These are phyloP conservation scores for Cathartes aura DNA, from an alignment of 2,113 vertebrate species.

Conservation along the genomic window DNA sequence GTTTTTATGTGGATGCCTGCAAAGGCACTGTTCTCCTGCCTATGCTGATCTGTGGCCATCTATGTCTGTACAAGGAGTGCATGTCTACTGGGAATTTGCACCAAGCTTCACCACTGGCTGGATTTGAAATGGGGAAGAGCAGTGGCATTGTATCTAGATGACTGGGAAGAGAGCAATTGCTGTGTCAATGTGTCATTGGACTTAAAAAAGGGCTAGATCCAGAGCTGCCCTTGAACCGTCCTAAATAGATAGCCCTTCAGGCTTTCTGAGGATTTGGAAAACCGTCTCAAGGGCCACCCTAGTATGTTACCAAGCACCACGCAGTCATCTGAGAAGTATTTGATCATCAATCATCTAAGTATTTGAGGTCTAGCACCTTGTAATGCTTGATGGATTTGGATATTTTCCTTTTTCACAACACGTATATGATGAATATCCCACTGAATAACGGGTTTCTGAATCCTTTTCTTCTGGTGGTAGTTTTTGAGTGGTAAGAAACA, in stretches of 20 bases:
- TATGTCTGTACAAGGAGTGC: background rate
- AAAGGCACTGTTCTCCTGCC: background rate
- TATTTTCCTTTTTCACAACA: background rate
- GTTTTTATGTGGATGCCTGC: background rate
- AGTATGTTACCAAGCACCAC: background rate
- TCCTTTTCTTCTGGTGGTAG: background rate
- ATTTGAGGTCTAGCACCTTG: background rate
- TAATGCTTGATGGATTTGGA: background rate
- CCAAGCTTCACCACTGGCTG: background rate
- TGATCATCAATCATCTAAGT: background rate
- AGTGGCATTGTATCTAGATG: background rate
- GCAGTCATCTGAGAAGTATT: background rate
- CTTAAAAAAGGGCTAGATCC: background rate
- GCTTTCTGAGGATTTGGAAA: background rate
- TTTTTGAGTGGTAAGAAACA: background rate
- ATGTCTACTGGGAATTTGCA: background rate
- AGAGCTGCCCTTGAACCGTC: background rate
- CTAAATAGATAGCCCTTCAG: background rate
- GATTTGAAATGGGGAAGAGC: background rate
- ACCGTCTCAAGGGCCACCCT: background rate
- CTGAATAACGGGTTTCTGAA: background rate
- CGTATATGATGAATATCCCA: background rate
- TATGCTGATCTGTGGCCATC: background rate
- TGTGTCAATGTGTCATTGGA: background rate
- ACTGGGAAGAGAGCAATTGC: background rate